Evolutionary conservation across 2,113 vertebrate species (phyloP).

Genomic region (Irena cyanogastra): DNA sequence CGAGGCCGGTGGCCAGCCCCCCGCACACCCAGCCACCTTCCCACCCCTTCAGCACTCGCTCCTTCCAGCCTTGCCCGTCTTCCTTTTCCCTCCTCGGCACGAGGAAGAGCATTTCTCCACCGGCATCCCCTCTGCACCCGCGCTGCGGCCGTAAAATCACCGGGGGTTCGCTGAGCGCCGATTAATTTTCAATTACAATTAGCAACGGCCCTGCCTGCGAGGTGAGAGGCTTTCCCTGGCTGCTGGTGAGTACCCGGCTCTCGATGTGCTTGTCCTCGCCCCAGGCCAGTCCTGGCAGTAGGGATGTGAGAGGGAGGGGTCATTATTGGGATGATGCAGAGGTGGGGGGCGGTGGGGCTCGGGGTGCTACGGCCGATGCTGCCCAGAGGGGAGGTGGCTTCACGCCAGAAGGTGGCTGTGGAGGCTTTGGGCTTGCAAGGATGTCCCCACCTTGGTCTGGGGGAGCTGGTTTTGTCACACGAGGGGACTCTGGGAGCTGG

Average conservation of each 20-base stretch:
- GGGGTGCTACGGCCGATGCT: rapidly evolving
- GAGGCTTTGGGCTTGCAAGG: background rate
- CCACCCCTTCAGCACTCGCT: background rate
- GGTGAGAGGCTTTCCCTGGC: conserved; percentile 9
- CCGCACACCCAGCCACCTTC: conserved; percentile 52
- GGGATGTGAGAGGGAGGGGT: background rate
- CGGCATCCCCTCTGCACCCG: background rate
- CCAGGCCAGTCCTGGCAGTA: background rate
- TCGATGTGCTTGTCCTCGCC: background rate
- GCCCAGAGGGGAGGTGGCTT: background rate
- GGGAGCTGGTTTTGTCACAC: background rate
- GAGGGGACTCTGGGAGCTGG: background rate
- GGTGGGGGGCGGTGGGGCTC: rapidly evolving
- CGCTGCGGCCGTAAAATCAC: background rate
- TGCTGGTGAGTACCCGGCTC: conserved; percentile 66
- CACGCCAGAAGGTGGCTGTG: background rate
- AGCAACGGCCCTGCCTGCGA: background rate
- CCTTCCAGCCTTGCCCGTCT: background rate
- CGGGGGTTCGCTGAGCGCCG: background rate
- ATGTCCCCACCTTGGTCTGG: background rate
- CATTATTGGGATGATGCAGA: background rate
- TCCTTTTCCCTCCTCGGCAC: background rate
- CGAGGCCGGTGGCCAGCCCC: conserved; percentile 70
- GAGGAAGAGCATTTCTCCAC: background rate
- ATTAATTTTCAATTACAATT: background rate